Conservation (phyloP, 2,797 vertebrate species). For the Kryptopterus vitreolus region DNA sequence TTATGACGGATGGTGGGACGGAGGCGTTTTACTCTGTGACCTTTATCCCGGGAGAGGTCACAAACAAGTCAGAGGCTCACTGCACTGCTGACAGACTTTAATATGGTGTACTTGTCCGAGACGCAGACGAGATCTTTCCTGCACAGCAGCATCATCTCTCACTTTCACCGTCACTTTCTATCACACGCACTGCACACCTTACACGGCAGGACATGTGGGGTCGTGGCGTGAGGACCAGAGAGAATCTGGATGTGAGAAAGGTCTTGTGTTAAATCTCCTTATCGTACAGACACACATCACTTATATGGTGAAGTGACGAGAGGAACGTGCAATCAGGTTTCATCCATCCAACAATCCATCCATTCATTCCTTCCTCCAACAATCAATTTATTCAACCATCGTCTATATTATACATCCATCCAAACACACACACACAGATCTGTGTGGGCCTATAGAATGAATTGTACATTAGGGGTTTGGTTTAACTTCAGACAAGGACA, state of each 20-base stretch:
- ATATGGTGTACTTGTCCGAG: background rate
- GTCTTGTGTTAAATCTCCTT: background rate
- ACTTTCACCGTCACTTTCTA: constrained; percentile 16
- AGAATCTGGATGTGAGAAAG: constrained; percentile 8
- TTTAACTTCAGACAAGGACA: background rate
- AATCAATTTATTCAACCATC: background rate
- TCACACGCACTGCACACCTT: background rate
- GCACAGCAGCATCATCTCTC: constrained; percentile 27
- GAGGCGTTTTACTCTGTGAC: no score
- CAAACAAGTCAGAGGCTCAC: constrained; percentile 25
- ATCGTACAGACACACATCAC: no score
- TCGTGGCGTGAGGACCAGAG: constrained; percentile 1
- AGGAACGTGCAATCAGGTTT: no score
- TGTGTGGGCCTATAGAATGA: no score
- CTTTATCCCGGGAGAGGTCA: constrained; percentile 37
- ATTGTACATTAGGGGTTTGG: background rate
- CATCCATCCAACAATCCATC: background rate
- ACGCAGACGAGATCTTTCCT: constrained; percentile 18
- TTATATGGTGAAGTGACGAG: background rate
- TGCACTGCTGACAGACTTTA: constrained; percentile 29
- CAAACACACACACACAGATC: no score
- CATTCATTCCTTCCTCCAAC: background rate
- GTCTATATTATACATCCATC: background rate
- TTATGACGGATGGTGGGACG: no score
- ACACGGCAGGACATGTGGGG: constrained; percentile 41